Evolutionary conservation across 2,797 vertebrate genomes (phyloP).

Genomic region (Lutjanus argentimaculatus): DNA sequence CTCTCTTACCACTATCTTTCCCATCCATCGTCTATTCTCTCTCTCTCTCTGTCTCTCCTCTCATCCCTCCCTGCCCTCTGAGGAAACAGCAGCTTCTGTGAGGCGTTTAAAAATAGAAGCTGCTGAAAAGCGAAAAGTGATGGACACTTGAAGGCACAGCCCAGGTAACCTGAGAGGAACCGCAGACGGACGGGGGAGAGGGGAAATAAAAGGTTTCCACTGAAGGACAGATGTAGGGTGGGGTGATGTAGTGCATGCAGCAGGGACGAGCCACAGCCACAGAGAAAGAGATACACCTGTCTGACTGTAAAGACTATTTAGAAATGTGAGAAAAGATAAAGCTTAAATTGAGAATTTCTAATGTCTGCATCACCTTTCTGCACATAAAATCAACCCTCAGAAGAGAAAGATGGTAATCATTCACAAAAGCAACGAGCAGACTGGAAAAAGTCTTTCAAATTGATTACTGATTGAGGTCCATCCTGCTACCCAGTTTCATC

Average conservation of each 20-base stretch:
- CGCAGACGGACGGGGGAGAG: not conserved
- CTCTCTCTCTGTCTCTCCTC: constrained; percentile 8
- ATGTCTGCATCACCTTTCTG: not conserved
- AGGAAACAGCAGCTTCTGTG: constrained; percentile 57
- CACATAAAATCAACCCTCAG: not conserved
- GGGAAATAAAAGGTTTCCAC: not conserved
- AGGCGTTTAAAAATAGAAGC: constrained; percentile 72
- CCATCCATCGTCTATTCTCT: constrained; percentile 1
- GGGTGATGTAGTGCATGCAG: not conserved
- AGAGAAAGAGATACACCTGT: not conserved
- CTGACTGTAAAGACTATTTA: not conserved
- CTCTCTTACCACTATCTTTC: not conserved
- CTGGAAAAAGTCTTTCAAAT: not conserved
- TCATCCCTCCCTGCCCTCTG: constrained; percentile 31
- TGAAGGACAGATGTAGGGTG: constrained; percentile 5
- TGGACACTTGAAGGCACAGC: constrained; percentile 56
- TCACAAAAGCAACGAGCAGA: not conserved
- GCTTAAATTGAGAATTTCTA: not conserved
- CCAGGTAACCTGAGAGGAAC: constrained; percentile 67
- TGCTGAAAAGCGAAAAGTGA: constrained; percentile 53
- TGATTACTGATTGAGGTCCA: not conserved
- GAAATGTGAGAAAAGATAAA: not conserved
- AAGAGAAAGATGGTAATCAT: not conserved
- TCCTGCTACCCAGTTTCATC: not conserved
- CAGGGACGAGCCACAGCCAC: not conserved